Conservation (phyloP, 1,140 invertebrate species). For the Ctenoplectra terminalis region DNA sequence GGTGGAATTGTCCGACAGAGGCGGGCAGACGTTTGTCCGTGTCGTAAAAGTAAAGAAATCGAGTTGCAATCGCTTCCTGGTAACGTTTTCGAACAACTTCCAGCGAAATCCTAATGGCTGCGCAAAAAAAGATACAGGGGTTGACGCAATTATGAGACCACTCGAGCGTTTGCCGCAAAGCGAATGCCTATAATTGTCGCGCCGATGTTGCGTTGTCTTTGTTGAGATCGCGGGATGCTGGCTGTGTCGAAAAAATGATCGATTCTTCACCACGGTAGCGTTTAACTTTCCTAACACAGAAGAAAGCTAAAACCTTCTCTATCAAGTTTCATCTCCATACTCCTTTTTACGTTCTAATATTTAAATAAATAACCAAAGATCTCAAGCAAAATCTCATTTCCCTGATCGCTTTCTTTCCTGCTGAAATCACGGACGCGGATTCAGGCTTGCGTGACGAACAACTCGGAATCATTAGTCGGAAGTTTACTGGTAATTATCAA, state of each 20-base stretch:
- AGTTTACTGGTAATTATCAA: constrained; percentile 39
- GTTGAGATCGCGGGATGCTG: too few relatives aligned
- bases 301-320: too few relatives aligned
- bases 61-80: not conserved
- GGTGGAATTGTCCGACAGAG: not conserved
- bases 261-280: too few relatives aligned
- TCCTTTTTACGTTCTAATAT: not conserved
- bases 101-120: not conserved
- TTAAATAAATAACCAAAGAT: not conserved
- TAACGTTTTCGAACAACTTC: not conserved
- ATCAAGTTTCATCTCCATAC: not conserved
- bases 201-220: too few relatives aligned
- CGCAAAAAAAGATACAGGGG: not conserved
- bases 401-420: not conserved
- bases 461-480: constrained; percentile 20
- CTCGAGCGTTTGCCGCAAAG: not conserved
- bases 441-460: constrained; percentile 33
- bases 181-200: not conserved
- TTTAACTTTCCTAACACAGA: too few relatives aligned
- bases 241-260: too few relatives aligned
- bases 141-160: not conserved
- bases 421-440: not conserved
- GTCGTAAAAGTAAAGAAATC: constrained; percentile 30
- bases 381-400: not conserved
- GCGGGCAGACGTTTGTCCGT: not conserved